Conservation (phyloP, 2,113 vertebrate species). For the Thamnaconus septentrionalis region DNA sequence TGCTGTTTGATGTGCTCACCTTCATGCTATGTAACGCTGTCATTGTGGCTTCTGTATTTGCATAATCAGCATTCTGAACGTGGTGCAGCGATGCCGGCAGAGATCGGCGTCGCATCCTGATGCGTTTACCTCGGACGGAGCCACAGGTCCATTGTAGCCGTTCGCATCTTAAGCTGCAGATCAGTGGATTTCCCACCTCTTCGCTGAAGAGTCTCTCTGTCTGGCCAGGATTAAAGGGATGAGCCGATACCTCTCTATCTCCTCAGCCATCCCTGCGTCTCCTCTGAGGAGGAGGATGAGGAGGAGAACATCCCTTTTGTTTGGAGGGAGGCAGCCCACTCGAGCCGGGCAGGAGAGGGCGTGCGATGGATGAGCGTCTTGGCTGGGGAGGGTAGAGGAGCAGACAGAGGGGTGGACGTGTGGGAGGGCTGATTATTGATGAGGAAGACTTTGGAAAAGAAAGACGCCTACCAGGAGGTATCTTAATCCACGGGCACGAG, state of each 20-base stretch:
- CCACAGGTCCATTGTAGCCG: slow-evolving; percentile 55
- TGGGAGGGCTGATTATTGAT: slow-evolving; percentile 49
- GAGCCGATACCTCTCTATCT: slow-evolving; percentile 65
- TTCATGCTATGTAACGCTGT: background rate
- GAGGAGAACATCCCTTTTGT: slow-evolving; percentile 63
- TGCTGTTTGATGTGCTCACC: no score
- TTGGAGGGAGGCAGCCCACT: slow-evolving; percentile 56
- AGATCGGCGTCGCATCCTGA: slow-evolving; percentile 45
- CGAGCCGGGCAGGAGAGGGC: slow-evolving; percentile 37
- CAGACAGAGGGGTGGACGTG: slow-evolving; percentile 34
- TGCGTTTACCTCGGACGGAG: slow-evolving; percentile 50
- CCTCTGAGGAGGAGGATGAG: slow-evolving; percentile 47
- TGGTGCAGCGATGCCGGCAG: slow-evolving; percentile 15
- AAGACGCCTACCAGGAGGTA: slow-evolving; percentile 37
- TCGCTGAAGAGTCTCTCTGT: slow-evolving; percentile 69
- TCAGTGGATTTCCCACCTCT: slow-evolving; percentile 72
- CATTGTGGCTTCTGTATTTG: slow-evolving; percentile 2
- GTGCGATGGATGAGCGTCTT: slow-evolving; percentile 12
- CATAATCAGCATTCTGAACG: slow-evolving; percentile 17
- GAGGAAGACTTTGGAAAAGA: slow-evolving; percentile 23
- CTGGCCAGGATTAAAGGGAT: slow-evolving; percentile 73
- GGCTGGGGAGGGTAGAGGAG: slow-evolving; percentile 26
- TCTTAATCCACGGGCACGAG: slow-evolving; percentile 13
- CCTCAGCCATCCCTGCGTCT: slow-evolving; percentile 54
- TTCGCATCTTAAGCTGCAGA: slow-evolving; percentile 67